These are phyloP conservation scores for Threskiornis aethiopicus DNA, from an alignment of 2,797 vertebrate genomes.

Conservation along the genomic window DNA sequence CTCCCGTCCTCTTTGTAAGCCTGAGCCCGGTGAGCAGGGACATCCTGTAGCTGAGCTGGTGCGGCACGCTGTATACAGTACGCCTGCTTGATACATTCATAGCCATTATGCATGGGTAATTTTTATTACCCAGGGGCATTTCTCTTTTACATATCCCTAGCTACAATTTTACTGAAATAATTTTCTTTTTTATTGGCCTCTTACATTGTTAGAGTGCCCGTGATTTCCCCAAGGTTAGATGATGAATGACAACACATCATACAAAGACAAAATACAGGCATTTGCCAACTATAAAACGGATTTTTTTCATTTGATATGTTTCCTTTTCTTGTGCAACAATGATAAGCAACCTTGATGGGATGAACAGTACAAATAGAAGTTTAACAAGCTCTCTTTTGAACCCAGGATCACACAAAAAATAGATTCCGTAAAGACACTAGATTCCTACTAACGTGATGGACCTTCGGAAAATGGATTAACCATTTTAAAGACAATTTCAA, in stretches of 20 bases:
- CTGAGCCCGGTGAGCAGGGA: not conserved
- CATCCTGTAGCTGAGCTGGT: not conserved
- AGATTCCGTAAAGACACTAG: not conserved
- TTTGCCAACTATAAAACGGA: slow-evolving; percentile 7
- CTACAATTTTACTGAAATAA: slow-evolving; percentile 33
- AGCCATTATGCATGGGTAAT: slow-evolving; percentile 19
- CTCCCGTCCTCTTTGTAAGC: not conserved
- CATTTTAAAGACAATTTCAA: not conserved
- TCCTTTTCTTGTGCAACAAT: slow-evolving; percentile 38
- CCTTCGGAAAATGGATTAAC: not conserved
- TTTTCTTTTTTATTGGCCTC: slow-evolving; percentile 67
- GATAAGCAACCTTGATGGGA: slow-evolving; percentile 20
- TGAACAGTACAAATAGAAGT: slow-evolving; percentile 6
- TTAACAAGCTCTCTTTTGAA: slow-evolving; percentile 28
- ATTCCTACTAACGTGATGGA: not conserved
- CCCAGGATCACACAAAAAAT: not conserved
- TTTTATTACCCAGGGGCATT: slow-evolving; percentile 58
- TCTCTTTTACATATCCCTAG: slow-evolving; percentile 63
- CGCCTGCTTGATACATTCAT: not conserved
- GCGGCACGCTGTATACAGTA: not conserved
- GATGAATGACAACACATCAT: slow-evolving; percentile 58
- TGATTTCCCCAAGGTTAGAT: slow-evolving; percentile 67
- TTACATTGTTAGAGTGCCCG: slow-evolving; percentile 33
- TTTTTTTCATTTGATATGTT: slow-evolving; percentile 41
- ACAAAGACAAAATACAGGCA: slow-evolving; percentile 44